A percentile compares a stretch with the other conserved stretches of the same genome.
Evolutionary conservation across 1,140 invertebrate genomes (phyloP).

Genomic region (Mercenaria mercenaria): DNA sequence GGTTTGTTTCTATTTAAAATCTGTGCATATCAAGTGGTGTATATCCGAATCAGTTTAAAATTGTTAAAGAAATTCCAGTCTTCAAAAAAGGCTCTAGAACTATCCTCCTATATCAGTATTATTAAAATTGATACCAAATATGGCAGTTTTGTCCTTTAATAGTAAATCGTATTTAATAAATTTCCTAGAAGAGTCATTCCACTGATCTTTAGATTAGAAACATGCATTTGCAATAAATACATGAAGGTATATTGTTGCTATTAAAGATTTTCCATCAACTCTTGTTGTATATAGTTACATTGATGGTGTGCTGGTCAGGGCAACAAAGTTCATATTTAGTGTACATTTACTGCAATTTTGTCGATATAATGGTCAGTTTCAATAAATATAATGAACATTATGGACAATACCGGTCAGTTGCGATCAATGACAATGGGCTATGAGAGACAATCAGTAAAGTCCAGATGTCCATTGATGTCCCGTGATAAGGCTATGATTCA

Average conservation of each 20-base stretch:
- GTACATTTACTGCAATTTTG: neutral
- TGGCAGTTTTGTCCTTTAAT: too few relatives aligned
- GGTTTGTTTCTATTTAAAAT: too few relatives aligned
- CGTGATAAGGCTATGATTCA: constrained; percentile 25
- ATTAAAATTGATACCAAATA: too few relatives aligned
- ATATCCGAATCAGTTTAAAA: too few relatives aligned
- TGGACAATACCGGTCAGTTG: neutral
- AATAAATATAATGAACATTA: constrained; percentile 11
- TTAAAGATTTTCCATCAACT: neutral
- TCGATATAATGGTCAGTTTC: constrained; percentile 27
- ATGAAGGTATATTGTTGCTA: neutral
- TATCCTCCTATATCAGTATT: too few relatives aligned
- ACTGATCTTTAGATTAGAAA: neutral
- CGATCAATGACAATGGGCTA: constrained; percentile 13
- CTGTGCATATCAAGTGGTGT: too few relatives aligned
- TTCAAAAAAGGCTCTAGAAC: too few relatives aligned
- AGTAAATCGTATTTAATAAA: too few relatives aligned
- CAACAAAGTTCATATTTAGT: constrained; percentile 2
- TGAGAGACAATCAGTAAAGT: constrained; percentile 21
- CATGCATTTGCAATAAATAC: neutral
- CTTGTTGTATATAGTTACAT: neutral
- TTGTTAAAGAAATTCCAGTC: too few relatives aligned
- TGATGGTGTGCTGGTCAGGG: too few relatives aligned
- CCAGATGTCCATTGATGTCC: constrained; percentile 19
- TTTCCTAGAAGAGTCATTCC: too few relatives aligned